These are phyloP conservation scores for Anguilla marmorata DNA, from an alignment of 2,797 vertebrate genomes.

Conservation along the genomic window DNA sequence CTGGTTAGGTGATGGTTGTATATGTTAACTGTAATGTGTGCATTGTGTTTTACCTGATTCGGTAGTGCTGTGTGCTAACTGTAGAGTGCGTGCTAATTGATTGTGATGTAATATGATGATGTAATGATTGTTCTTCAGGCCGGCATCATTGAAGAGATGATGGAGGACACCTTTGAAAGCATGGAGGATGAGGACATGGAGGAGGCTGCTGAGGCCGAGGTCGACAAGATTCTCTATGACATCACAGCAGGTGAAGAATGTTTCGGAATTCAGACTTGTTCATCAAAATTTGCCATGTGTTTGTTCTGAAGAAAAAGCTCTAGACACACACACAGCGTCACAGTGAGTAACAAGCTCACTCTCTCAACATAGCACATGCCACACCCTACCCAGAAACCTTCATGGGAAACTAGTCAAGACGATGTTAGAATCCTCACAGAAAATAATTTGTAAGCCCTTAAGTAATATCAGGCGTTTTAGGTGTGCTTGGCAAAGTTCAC, in stretches of 20 bases:
- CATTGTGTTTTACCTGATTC: not conserved
- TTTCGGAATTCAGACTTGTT: not conserved
- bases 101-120: not conserved
- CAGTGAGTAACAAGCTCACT: not conserved
- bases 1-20: not conserved
- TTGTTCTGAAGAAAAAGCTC: too few species aligned
- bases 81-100: not conserved
- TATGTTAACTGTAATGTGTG: not conserved
- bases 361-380: not conserved
- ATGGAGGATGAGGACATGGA: conserved; percentile 98
- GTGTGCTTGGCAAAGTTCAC: not conserved
- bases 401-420: not conserved
- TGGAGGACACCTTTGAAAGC: conserved; percentile 94
- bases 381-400: not conserved
- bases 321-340: not conserved
- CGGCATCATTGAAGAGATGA: conserved; percentile 95
- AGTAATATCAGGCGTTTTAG: not conserved
- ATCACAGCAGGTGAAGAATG: conserved; percentile 87
- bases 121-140: conserved; percentile 23
- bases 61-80: not conserved
- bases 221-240: conserved; percentile 96
- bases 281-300: not conserved
- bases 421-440: not conserved
- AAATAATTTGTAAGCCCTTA: not conserved
- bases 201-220: conserved; percentile 90